phyloP scores from a whole-genome alignment of 53 echinoderm and acorn worm genomes.

The Astropecten irregularis region DNA sequence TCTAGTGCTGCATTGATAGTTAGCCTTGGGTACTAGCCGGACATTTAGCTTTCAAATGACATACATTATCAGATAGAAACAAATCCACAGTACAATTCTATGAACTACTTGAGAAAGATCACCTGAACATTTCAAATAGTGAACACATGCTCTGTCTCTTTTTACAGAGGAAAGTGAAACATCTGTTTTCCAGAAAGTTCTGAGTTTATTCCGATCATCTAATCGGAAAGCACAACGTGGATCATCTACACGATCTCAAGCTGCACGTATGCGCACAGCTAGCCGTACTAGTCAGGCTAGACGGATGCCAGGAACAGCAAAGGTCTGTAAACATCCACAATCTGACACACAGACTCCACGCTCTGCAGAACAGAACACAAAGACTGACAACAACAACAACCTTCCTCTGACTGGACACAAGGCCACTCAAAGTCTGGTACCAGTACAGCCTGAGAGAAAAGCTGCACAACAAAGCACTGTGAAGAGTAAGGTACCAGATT shows the following conservation, averaged over 20 bases:
- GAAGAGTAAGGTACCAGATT: too few relatives aligned
- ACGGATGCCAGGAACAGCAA: slow-evolving; percentile 7
- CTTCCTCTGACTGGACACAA: not conserved
- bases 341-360: too few relatives aligned
- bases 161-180: slow-evolving; percentile 24
- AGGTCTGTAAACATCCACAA: not conserved
- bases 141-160: not conserved
- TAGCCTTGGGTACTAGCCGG: too few relatives aligned
- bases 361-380: not conserved
- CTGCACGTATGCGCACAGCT: slow-evolving; percentile 3
- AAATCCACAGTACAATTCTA: too few relatives aligned
- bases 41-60: too few relatives aligned
- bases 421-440: not conserved
- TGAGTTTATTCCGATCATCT: slow-evolving; percentile 12
- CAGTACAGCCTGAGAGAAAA: not conserved
- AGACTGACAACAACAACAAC: not conserved
- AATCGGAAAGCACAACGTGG: not conserved
- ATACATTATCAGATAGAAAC: too few relatives aligned
- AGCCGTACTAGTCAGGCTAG: not conserved
- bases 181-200: slow-evolving; percentile 19
- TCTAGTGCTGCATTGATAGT: too few relatives aligned
- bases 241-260: not conserved
- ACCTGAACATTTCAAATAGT: too few relatives aligned
- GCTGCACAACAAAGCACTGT: too few relatives aligned
- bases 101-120: too few relatives aligned